Conservation (phyloP, 2,888 invertebrate genomes). For the Chymomyza procnemis region DNA sequence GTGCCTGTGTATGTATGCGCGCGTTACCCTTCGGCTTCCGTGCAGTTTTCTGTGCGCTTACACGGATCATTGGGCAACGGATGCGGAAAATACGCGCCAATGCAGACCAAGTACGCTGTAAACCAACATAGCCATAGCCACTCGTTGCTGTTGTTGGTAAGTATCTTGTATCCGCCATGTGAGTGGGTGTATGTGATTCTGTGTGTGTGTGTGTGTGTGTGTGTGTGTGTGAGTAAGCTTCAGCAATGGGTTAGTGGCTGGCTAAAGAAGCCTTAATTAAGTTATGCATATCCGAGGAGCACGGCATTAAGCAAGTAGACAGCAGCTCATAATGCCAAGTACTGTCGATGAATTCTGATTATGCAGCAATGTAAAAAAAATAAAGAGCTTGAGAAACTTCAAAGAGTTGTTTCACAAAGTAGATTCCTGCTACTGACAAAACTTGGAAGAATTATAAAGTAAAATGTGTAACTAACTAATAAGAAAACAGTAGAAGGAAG, state of each 20-base stretch:
- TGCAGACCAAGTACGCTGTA: slow-evolving; percentile 16
- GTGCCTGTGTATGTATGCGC: too few relatives aligned
- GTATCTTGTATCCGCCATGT: neutral
- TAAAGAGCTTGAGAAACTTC: neutral
- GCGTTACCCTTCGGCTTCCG: slow-evolving; percentile 43
- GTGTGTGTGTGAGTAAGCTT: neutral
- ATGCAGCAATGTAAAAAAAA: neutral
- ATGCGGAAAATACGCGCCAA: slow-evolving; percentile 65
- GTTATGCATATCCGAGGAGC: slow-evolving; percentile 42
- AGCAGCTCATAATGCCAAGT: neutral
- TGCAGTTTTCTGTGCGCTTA: slow-evolving; percentile 64
- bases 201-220: neutral
- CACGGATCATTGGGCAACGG: slow-evolving; percentile 69
- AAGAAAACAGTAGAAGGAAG: neutral
- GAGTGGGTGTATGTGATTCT: too few relatives aligned
- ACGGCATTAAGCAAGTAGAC: slow-evolving; percentile 24
- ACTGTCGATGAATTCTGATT: neutral
- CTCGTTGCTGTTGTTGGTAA: neutral
- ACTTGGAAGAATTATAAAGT: neutral
- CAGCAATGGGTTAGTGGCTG: neutral
- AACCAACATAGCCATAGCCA: neutral
- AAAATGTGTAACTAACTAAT: neutral
- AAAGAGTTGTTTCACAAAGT: neutral
- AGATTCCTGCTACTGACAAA: neutral
- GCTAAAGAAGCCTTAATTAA: slow-evolving; percentile 45